Conservation (phyloP, 2,113 vertebrate species). For the Petroica traversi region DNA sequence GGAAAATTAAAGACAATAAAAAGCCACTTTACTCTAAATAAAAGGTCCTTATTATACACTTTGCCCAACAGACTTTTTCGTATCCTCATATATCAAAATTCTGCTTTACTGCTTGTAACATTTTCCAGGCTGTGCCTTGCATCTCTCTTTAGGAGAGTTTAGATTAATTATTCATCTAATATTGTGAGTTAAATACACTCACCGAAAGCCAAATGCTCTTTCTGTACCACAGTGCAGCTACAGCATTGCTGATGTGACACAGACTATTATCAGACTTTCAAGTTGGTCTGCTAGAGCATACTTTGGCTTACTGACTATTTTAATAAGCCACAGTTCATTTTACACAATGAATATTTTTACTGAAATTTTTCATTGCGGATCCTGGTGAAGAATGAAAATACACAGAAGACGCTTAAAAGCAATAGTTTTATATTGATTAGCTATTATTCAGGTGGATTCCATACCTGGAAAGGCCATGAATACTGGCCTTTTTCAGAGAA, state of each 20-base stretch:
- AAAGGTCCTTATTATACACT: neutral
- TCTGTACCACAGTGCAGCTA: neutral
- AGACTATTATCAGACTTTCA: neutral
- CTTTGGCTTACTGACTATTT: neutral
- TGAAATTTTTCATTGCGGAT: neutral
- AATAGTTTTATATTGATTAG: neutral
- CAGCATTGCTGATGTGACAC: neutral
- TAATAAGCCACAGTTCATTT: neutral
- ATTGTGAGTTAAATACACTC: neutral
- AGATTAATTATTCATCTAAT: neutral
- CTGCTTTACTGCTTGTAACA: neutral
- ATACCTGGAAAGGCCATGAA: neutral
- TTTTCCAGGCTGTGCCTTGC: neutral
- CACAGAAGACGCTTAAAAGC: neutral
- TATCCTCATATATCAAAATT: conserved; percentile 4
- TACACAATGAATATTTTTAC: neutral
- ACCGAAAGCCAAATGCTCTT: neutral
- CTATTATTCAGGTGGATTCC: neutral
- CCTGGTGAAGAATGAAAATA: neutral
- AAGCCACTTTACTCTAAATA: conserved; percentile 39
- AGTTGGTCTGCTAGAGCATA: neutral
- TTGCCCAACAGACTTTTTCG: neutral
- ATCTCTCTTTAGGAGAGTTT: neutral
- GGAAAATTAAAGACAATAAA: conserved; percentile 5
- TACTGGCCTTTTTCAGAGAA: neutral